Evolutionary conservation across 2,797 vertebrate genomes (phyloP).

Genomic region (Falco berigora): DNA sequence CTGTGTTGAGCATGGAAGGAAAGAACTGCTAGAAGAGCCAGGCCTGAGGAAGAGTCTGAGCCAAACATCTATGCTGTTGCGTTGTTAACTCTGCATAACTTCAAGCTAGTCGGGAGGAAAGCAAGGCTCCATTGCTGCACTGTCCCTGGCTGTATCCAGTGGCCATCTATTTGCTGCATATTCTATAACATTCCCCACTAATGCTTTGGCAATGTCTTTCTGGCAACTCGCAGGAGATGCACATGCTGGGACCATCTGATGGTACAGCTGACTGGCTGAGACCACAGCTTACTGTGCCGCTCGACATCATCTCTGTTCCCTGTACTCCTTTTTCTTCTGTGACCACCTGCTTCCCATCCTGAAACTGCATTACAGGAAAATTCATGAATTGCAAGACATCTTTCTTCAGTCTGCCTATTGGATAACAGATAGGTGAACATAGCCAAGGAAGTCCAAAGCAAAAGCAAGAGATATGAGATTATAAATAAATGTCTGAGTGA

Average conservation of each 20-base stretch:
- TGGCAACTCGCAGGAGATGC: neutral
- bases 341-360: neutral
- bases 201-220: neutral
- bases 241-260: neutral
- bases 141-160: neutral
- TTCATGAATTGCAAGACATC: neutral
- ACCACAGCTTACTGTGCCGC: neutral
- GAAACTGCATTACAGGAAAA: neutral
- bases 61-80: neutral
- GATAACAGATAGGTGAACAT: neutral
- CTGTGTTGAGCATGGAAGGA: neutral
- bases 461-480: neutral
- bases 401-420: neutral
- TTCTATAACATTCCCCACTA: neutral
- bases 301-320: neutral
- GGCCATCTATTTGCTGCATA: neutral
- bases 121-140: neutral
- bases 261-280: neutral
- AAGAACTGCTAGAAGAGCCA: neutral
- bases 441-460: neutral
- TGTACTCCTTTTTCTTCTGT: neutral
- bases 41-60: neutral
- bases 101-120: neutral
- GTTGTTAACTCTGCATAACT: neutral
- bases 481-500: neutral